Evolutionary conservation across 2,888 invertebrate species (phyloP).

Genomic region (Parochlus steinenii): DNA sequence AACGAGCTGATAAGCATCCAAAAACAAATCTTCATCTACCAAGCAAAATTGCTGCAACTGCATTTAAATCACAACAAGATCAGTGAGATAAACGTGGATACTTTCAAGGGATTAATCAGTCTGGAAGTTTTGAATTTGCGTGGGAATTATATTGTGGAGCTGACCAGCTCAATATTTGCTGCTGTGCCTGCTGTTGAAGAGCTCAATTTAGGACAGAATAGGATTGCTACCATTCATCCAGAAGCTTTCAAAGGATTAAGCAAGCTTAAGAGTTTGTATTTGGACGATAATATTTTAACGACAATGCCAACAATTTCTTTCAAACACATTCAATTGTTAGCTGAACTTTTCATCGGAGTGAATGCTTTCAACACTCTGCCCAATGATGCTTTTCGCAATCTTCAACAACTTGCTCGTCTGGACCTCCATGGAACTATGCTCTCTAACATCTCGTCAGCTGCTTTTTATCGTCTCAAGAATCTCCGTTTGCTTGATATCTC

Average conservation of each 20-base stretch:
- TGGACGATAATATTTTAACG: slow-evolving; percentile 43
- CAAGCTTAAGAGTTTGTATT: slow-evolving; percentile 37
- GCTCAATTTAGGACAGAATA: slow-evolving; percentile 43
- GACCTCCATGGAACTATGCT: slow-evolving; percentile 42
- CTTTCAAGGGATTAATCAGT: slow-evolving; percentile 40
- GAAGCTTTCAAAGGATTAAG: slow-evolving; percentile 40
- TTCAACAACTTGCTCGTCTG: slow-evolving; percentile 37
- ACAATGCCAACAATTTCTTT: slow-evolving; percentile 39
- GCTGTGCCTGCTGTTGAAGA: slow-evolving; percentile 40
- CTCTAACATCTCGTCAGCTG: slow-evolving; percentile 36
- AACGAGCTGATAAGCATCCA: slow-evolving; percentile 45
- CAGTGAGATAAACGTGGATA: slow-evolving; percentile 38
- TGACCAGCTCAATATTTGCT: slow-evolving; percentile 38
- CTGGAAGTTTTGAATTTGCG: slow-evolving; percentile 41
- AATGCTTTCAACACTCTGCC: slow-evolving; percentile 41
- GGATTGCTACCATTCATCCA: slow-evolving; percentile 40
- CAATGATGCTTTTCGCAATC: slow-evolving; percentile 41
- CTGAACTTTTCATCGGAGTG: slow-evolving; percentile 43
- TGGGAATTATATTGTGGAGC: slow-evolving; percentile 41
- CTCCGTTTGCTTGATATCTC: slow-evolving; percentile 38
- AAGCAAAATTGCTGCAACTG: slow-evolving; percentile 41
- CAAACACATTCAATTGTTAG: slow-evolving; percentile 36
- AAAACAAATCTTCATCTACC: slow-evolving; percentile 39
- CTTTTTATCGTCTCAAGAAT: slow-evolving; percentile 38
- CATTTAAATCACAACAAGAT: slow-evolving; percentile 45